phyloP scores from a whole-genome alignment of 1,140 invertebrate genomes.

The Thaumetopoea pityocampa region DNA sequence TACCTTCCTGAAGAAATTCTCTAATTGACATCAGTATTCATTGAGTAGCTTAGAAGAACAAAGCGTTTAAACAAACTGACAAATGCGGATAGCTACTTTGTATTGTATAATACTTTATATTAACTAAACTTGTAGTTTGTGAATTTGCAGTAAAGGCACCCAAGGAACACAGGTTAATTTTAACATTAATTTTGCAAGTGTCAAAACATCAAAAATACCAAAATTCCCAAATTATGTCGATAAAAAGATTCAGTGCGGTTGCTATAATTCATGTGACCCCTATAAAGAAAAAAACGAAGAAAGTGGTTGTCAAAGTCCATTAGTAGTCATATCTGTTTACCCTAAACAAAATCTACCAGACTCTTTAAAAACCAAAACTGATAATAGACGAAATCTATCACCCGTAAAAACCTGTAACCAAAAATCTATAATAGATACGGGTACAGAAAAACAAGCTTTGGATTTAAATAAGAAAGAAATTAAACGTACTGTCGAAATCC shows the following conservation, averaged over 20 bases:
- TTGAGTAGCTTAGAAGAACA: no score
- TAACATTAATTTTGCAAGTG: conserved; percentile 14
- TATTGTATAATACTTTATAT: no score
- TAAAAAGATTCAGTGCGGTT: conserved; percentile 31
- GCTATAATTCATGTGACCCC: conserved; percentile 1
- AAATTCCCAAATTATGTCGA: background rate
- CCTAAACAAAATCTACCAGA: conserved; percentile 28
- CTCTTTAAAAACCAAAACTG: background rate
- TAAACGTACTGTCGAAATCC: background rate
- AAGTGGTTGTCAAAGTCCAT: conserved; percentile 40
- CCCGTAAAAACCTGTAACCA: background rate
- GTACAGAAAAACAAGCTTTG: background rate
- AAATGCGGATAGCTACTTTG: no score
- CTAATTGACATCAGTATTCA: no score
- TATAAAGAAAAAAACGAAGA: conserved; percentile 21
- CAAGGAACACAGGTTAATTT: conserved; percentile 45
- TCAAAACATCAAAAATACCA: conserved; percentile 1
- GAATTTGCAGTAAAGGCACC: conserved; percentile 30
- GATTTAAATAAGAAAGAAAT: background rate
- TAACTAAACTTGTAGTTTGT: no score
- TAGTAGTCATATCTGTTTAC: conserved; percentile 65
- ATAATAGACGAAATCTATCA: background rate
- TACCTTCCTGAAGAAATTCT: no score
- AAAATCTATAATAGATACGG: background rate
- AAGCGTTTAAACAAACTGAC: no score